These are phyloP conservation scores for Pachyramphus minor DNA, from an alignment of 2,113 vertebrate genomes.

Conservation along the genomic window DNA sequence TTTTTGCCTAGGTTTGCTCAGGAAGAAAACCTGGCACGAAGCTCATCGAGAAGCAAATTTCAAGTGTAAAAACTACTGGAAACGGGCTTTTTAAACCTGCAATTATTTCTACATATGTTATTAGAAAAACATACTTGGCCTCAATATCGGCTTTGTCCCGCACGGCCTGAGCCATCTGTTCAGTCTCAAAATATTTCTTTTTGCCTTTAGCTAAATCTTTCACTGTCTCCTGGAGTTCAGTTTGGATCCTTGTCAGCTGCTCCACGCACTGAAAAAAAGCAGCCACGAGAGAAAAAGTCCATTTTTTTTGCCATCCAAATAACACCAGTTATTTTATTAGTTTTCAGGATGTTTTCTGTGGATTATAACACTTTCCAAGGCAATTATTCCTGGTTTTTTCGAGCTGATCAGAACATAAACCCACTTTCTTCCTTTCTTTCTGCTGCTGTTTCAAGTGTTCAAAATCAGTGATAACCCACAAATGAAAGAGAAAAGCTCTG, in stretches of 20 bases:
- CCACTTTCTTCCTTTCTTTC: not conserved
- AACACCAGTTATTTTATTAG: not conserved
- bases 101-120: slow-evolving; percentile 22
- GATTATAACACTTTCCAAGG: not conserved
- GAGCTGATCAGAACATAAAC: not conserved
- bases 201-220: slow-evolving; percentile 99
- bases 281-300: slow-evolving; percentile 10
- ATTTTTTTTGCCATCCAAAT: slow-evolving; percentile 1
- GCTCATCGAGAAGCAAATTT: not conserved
- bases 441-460: not conserved
- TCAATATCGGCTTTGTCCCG: slow-evolving; percentile 98
- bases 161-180: slow-evolving; percentile 97
- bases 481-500: not conserved
- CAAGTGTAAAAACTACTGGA: not conserved
- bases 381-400: not conserved
- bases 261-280: slow-evolving; percentile 84
- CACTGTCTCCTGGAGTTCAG: slow-evolving; percentile 94
- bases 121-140: slow-evolving; percentile 86
- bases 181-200: slow-evolving; percentile 97
- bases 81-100: not conserved
- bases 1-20: not conserved
- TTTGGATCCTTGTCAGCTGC: slow-evolving; percentile 93
- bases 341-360: not conserved
- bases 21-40: not conserved
- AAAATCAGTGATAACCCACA: not conserved